Base-by-base conservation (phyloP, 2,888 invertebrate species). In the Chrysolina americana region DNA sequence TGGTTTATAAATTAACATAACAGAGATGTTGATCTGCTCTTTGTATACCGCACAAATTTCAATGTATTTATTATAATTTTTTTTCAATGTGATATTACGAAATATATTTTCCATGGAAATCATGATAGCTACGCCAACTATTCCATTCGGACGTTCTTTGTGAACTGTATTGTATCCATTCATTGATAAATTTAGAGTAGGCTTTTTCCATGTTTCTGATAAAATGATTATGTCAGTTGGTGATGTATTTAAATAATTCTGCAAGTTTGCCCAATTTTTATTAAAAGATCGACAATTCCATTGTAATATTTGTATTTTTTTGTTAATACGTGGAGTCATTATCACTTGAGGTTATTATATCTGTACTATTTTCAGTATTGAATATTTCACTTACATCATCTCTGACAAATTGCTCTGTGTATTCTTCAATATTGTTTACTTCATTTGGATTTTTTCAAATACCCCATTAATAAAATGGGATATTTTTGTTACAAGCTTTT, bases 321-420 rank as follows among this genome's bases (percentile, higher is more conserved):
- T 63, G 63, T 63, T 63, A 63, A n/a, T 63, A 63, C 23, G 63
- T 19, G 11, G 63, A 63, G 17, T 63, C 63, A 63, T 63, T 63
- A 41, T 63, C 63, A 41, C 41, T 63, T 63, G 41, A 63, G 11
- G 63, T 63, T 41, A 63, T 63, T 63, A 63, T 41, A 63, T 63
- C 63, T 41, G 19, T 63, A 36, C 23, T 63, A 64, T 64, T 64
- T 41, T 64, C 63, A 41, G 41, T 41, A 64, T 64, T 64, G 19
- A 41, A 17, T 64, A 64, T 41, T 64, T 64, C 63, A 41, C 41
- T 64, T 41, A 64, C 21, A 64, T 64, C 11, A 23, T 56, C 56
- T 56, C 56, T 56, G 56, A 56, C 23, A 56, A 28, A 23, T 23
- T 56, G 56, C 56, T 56, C 56, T 56, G 56, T 56, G 28, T 15